Base-by-base conservation (phyloP, 2,888 invertebrate species). In the Melanostoma scalare region DNA sequence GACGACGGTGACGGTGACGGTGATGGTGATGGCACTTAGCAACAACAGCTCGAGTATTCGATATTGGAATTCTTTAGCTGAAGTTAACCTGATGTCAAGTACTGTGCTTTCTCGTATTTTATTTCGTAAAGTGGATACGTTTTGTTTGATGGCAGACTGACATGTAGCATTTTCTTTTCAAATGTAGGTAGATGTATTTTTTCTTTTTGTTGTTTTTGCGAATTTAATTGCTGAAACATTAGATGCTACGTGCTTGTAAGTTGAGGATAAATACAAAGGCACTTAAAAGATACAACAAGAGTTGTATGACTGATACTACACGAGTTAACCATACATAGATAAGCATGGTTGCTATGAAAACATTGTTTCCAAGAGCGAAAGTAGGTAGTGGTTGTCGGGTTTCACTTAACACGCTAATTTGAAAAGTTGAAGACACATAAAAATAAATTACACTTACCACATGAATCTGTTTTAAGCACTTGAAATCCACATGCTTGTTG, bases 41-140 rank as follows among this genome's bases (percentile, higher is more conserved):
- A 50, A 50, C 50, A 63, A 38, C 38, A 50, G 50, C 63, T 63
- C 72, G 36, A 79, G 53, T 50, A 46, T 56, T 58, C 63, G 58
- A 58, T 69, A 69, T 63, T 58, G 67, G 60, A 73, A 60, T 78
- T 67, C 61, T 58, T 55, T 69, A 10, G 38, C 35, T 44, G n/a
- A 61, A 74, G 55, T 79, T 61, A 42, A 68, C 55, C 69, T 63
- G 56, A 52, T 50, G 48, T 30, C n/a, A 42, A 3, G 20, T 55
- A 61, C 61, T 20, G 38, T 63, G 38, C 63, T 63, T 50, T 63
- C 10, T 36, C 50, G 44, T 63, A 2, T 63, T 48, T 50, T 63
- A 63, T 63, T 63, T 63, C 63, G 30, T 63, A 63, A 63, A 63
- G 63, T 63, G 63, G 50, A 63, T 50, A 63, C 63, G 63, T 63